A percentile compares a stretch with the other conserved stretches of the same genome.
These are phyloP conservation scores for Anas bernieri DNA, from an alignment of 2,797 vertebrate genomes.

Conservation along the genomic window DNA sequence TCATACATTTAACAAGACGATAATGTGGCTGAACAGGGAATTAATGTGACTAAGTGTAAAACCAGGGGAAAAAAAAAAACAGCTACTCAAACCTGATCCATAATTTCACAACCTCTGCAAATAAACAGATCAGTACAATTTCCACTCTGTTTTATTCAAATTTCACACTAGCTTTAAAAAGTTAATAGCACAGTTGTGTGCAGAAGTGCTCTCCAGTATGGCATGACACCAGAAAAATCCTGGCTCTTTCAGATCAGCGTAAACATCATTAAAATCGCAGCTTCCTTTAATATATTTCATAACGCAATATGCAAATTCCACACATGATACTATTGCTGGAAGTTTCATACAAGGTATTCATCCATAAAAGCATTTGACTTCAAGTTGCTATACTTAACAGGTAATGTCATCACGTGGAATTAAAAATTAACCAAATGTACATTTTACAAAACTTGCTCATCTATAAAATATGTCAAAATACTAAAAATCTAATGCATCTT, in stretches of 20 bases:
- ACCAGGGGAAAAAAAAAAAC: neutral
- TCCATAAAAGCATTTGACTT: neutral
- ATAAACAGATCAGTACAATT: conserved; percentile 48
- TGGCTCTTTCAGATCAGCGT: conserved; percentile 74
- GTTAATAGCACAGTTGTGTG: conserved; percentile 70
- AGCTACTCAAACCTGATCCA: conserved; percentile 12
- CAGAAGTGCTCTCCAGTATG: conserved; percentile 68
- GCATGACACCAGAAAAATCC: conserved; percentile 56
- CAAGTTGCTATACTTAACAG: no score
- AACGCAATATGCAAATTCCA: conserved; percentile 82
- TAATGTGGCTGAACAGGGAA: conserved; percentile 34
- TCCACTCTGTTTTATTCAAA: conserved; percentile 72
- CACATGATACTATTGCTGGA: conserved; percentile 1
- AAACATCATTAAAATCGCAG: conserved; percentile 86
- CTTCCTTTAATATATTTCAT: conserved; percentile 82
- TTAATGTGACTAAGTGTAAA: conserved; percentile 27
- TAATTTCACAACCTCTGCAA: conserved; percentile 64
- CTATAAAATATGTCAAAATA: neutral
- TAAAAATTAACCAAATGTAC: neutral
- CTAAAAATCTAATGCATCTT: neutral
- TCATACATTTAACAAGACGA: conserved; percentile 55
- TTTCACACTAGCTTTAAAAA: conserved; percentile 76
- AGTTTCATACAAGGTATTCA: neutral
- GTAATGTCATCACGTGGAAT: neutral
- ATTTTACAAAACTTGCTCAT: neutral